phyloP scores from a whole-genome alignment of 1,140 invertebrate genomes.

The Ceratina japonica region DNA sequence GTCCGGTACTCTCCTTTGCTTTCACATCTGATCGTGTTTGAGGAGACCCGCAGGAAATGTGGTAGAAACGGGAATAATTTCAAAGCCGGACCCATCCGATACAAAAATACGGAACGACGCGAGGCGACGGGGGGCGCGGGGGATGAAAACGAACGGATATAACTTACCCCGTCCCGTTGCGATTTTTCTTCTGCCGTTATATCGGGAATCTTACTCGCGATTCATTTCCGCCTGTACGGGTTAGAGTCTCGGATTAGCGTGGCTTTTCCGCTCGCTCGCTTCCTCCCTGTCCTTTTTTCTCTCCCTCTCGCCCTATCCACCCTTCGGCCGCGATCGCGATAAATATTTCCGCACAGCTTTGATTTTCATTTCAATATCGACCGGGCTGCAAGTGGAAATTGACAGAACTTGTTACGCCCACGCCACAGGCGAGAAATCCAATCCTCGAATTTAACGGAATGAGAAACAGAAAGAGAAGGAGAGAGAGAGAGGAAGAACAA shows the following conservation, averaged over 20 bases:
- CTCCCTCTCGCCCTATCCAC: too few species aligned
- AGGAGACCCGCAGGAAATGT: not conserved
- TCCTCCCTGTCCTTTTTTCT: slow-evolving; percentile 19
- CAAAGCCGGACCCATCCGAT: slow-evolving; percentile 23
- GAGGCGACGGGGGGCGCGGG: not conserved
- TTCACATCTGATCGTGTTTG: not conserved
- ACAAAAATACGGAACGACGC: not conserved
- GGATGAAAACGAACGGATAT: slow-evolving; percentile 20
- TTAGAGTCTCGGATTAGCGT: slow-evolving; percentile 45
- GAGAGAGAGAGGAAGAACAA: not conserved
- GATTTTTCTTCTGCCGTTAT: slow-evolving; percentile 52
- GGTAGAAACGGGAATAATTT: slow-evolving; percentile 21
- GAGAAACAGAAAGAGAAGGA: too few species aligned
- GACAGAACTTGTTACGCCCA: slow-evolving; percentile 55
- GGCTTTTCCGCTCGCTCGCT: slow-evolving; percentile 48
- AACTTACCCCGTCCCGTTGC: slow-evolving; percentile 15
- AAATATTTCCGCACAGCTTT: slow-evolving; percentile 53
- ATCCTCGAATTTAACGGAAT: slow-evolving; percentile 11
- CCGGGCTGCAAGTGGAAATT: slow-evolving; percentile 32
- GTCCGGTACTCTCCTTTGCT: not conserved
- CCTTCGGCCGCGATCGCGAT: not conserved
- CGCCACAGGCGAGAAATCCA: slow-evolving; percentile 49
- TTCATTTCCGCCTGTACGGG: slow-evolving; percentile 59
- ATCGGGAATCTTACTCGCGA: slow-evolving; percentile 54
- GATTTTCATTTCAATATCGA: slow-evolving; percentile 58